These are phyloP conservation scores for Mormyrus hasselquistii DNA, from an alignment of 2,797 vertebrate species.

Conservation along the genomic window DNA sequence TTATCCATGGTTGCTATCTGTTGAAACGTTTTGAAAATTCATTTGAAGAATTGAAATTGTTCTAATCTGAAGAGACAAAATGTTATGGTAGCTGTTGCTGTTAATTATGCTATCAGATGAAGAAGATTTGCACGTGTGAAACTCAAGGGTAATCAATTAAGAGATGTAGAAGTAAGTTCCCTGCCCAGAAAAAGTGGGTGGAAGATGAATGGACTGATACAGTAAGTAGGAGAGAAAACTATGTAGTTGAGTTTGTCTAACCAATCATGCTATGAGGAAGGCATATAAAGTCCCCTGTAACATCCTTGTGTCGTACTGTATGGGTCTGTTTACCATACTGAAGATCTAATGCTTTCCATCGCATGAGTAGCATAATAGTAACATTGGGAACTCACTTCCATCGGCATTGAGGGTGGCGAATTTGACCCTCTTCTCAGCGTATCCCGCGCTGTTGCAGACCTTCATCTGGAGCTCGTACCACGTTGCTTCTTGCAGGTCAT, in stretches of 20 bases:
- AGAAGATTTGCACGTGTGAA: background rate
- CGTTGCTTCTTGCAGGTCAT: constrained; percentile 88
- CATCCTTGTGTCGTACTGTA: background rate
- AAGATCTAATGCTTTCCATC: background rate
- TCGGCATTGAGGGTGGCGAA: constrained; percentile 91
- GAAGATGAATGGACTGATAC: background rate
- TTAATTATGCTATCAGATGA: background rate
- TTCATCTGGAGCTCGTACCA: constrained; percentile 98
- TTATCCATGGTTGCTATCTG: background rate
- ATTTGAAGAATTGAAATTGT: background rate
- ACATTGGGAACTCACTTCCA: constrained; percentile 79
- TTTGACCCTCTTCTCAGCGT: constrained; percentile 86
- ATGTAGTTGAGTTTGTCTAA: background rate
- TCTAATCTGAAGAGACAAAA: background rate
- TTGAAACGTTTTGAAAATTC: background rate
- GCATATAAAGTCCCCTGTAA: background rate
- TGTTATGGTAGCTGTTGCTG: background rate
- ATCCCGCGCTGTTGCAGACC: constrained; percentile 95
- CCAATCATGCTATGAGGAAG: background rate
- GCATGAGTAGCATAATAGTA: background rate
- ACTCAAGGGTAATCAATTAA: background rate
- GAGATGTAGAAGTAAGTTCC: background rate
- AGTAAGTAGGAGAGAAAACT: background rate
- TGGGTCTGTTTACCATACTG: background rate
- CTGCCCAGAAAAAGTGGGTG: background rate